Percentiles rank a stretch among this genome's conserved stretches.
These are phyloP conservation scores for Piprites chloris DNA, from an alignment of 2,113 vertebrate genomes.

Conservation along the genomic window DNA sequence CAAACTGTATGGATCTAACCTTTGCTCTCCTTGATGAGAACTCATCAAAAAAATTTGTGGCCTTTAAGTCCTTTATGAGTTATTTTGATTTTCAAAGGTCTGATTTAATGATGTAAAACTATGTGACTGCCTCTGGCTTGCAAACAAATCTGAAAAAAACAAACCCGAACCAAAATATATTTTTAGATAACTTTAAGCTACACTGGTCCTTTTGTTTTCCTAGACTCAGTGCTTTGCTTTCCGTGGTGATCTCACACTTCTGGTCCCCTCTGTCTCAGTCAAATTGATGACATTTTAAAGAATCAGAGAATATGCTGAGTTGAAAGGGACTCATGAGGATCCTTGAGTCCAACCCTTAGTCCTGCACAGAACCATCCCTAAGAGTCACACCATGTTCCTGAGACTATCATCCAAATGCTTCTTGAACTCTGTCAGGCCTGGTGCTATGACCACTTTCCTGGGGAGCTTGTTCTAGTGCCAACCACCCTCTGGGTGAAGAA, in stretches of 20 bases:
- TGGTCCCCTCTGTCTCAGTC: background rate
- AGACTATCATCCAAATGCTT: background rate
- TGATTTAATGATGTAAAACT: constrained; percentile 23
- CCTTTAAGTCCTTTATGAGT: background rate
- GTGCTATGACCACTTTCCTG: background rate
- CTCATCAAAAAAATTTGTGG: background rate
- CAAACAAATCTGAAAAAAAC: background rate
- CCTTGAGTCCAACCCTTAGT: background rate
- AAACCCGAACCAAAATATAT: background rate
- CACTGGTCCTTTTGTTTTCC: background rate
- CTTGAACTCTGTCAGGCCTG: background rate
- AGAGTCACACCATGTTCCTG: background rate
- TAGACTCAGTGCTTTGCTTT: background rate
- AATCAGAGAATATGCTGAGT: background rate
- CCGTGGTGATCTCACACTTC: background rate
- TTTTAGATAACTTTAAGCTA: background rate
- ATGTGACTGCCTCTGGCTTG: background rate
- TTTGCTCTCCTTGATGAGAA: background rate
- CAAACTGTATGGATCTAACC: background rate
- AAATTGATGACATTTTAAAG: background rate
- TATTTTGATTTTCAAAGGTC: constrained; percentile 9
- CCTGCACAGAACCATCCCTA: background rate
- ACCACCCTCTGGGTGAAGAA: background rate
- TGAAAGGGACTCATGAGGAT: background rate
- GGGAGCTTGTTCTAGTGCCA: background rate